Conservation (phyloP, 2,797 vertebrate species). For the Miichthys miiuy region DNA sequence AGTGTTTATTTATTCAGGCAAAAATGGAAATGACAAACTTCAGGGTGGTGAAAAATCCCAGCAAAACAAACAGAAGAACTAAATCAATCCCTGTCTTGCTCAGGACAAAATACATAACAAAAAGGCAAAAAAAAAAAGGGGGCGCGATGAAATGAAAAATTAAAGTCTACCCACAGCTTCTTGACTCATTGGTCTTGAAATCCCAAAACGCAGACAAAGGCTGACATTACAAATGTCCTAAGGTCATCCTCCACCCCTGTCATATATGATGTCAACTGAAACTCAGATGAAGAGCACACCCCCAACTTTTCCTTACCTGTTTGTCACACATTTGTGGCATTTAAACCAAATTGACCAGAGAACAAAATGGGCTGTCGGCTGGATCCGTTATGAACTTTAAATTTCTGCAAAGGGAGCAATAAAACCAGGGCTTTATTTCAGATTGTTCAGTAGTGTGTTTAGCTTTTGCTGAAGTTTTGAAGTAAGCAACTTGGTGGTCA, state of each 20-base stretch:
- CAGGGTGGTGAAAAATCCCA: not conserved
- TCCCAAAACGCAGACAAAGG: not conserved
- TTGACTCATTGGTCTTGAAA: not conserved
- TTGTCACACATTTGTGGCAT: not conserved
- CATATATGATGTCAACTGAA: too few relatives aligned
- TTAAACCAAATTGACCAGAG: not conserved
- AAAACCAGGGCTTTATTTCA: not conserved
- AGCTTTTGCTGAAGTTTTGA: not conserved
- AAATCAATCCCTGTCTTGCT: not conserved
- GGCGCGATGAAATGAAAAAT: not conserved
- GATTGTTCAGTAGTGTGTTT: not conserved
- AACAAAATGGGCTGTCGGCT: not conserved
- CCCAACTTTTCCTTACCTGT: too few relatives aligned
- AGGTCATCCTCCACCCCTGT: too few relatives aligned
- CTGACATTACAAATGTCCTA: not conserved
- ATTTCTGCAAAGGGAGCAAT: not conserved
- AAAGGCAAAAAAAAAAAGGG: not conserved
- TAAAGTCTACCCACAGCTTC: not conserved
- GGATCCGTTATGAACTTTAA: not conserved
- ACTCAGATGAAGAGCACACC: not conserved
- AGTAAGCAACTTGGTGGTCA: not conserved
- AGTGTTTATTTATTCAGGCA: not conserved
- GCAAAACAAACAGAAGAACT: conserved; percentile 5
- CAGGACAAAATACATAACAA: not conserved
- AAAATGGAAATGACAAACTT: conserved; percentile 4